Percentiles rank a stretch among this genome's conserved stretches.
phyloP scores from a whole-genome alignment of 2,113 vertebrate genomes.

The Paradoxurus hermaphroditus region DNA sequence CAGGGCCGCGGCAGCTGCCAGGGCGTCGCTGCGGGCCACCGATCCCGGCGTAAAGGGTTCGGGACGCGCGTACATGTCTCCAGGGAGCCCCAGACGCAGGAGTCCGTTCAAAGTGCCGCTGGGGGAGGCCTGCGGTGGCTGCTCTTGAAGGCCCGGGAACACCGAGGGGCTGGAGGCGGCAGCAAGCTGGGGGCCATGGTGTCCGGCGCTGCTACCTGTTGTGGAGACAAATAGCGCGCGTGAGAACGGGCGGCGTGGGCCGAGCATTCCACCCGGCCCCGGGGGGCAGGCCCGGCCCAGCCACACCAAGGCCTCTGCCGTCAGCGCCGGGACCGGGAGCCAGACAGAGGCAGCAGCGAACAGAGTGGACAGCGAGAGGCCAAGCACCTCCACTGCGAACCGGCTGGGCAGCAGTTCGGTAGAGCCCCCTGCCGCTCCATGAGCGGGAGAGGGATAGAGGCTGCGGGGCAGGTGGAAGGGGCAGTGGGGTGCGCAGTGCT shows the following conservation, averaged over 20 bases:
- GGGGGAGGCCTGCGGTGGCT: constrained; percentile 92
- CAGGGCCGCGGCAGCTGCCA: constrained; percentile 91
- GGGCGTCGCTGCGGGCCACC: constrained; percentile 94
- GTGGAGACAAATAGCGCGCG: constrained; percentile 98
- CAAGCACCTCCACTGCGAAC: constrained; percentile 81
- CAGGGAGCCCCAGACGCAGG: constrained; percentile 97
- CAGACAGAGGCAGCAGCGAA: constrained; percentile 86
- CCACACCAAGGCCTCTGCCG: constrained; percentile 80
- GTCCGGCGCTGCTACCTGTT: constrained; percentile 99
- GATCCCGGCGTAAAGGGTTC: constrained; percentile 95
- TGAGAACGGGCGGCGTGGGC: constrained; percentile 91
- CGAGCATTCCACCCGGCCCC: constrained; percentile 90
- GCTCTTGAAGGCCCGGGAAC: constrained; percentile 95
- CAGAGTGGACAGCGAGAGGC: constrained; percentile 87
- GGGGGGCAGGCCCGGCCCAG: constrained; percentile 85
- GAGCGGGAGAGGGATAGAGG: constrained; percentile 81
- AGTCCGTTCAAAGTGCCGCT: constrained; percentile 97
- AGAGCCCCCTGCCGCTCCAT: constrained; percentile 92
- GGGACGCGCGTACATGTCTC: constrained; percentile 97
- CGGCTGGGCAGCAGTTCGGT: constrained; percentile 90
- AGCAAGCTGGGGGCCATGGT: constrained; percentile 94
- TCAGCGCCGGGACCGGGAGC: constrained; percentile 88
- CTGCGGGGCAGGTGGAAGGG: constrained; percentile 82
- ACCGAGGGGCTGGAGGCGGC: constrained; percentile 92
- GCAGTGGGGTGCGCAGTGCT: constrained; percentile 89